These are phyloP conservation scores for Chaetophractus vellerosus DNA, from an alignment of 2,797 vertebrate genomes.

Conservation along the genomic window DNA sequence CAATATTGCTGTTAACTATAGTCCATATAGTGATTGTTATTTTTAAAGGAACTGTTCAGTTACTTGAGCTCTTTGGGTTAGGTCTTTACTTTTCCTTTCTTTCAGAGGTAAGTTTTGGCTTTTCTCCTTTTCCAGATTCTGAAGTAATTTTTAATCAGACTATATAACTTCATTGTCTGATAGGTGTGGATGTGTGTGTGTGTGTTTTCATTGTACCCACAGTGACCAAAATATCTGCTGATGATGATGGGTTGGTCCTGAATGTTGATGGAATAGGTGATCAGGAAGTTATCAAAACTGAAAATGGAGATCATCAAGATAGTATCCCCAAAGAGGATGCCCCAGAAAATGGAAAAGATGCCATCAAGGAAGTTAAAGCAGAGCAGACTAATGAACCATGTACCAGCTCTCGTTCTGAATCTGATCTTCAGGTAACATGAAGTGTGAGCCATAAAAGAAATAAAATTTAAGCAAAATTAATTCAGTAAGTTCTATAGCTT, in stretches of 20 bases:
- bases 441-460: neutral
- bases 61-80: neutral
- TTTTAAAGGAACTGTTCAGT: no score
- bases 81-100: slow-evolving; percentile 7
- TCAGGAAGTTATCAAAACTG: slow-evolving; percentile 83
- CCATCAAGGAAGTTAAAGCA: slow-evolving; percentile 77
- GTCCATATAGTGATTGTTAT: neutral
- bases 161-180: slow-evolving; percentile 38
- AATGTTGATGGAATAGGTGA: slow-evolving; percentile 87
- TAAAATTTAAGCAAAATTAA: slow-evolving; percentile 2
- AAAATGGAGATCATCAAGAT: slow-evolving; percentile 81
- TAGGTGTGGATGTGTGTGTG: neutral
- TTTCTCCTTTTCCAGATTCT: slow-evolving; percentile 42
- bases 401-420: slow-evolving; percentile 87
- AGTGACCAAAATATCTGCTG: slow-evolving; percentile 86
- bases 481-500: neutral
- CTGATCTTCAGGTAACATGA: slow-evolving; percentile 85
- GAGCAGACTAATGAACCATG: slow-evolving; percentile 88
- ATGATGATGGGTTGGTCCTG: slow-evolving; percentile 86
- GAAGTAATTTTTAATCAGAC: slow-evolving; percentile 48
- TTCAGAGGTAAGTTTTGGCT: slow-evolving; percentile 5
- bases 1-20: no score
- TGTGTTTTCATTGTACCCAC: slow-evolving; percentile 83
- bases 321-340: slow-evolving; percentile 60
- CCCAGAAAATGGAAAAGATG: neutral